Percentiles rank a stretch among this genome's conserved stretches.
These are phyloP conservation scores for Spermophilus dauricus DNA, from an alignment of 2,113 vertebrate species.

Conservation along the genomic window DNA sequence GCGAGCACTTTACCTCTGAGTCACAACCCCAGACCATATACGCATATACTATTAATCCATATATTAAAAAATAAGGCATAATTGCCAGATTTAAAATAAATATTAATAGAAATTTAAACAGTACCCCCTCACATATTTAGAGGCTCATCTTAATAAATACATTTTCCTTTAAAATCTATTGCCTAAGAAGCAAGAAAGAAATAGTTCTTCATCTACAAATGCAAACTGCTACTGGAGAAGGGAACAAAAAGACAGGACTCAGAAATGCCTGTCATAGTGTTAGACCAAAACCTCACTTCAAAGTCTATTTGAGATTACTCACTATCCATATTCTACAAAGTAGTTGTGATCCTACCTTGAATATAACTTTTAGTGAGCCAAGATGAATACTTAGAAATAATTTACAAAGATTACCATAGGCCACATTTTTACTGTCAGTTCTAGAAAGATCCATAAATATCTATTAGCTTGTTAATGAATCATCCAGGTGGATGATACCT, in stretches of 20 bases:
- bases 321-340: not conserved
- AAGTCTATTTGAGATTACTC: not conserved
- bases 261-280: not conserved
- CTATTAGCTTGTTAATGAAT: not conserved
- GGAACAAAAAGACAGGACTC: not conserved
- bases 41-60: not conserved
- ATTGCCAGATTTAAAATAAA: conserved; percentile 1
- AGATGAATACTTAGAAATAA: conserved; percentile 26
- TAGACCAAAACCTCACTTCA: not conserved
- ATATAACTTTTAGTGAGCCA: conserved; percentile 6
- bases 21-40: too few species aligned
- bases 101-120: conserved; percentile 37
- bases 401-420: not conserved
- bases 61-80: conserved; percentile 1
- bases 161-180: conserved; percentile 32
- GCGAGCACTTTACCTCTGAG: too few species aligned
- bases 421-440: not conserved
- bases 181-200: not conserved
- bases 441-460: not conserved
- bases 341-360: not conserved
- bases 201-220: not conserved
- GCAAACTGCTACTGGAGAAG: not conserved
- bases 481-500: not conserved
- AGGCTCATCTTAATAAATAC: not conserved
- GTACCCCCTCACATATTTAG: not conserved